Evolutionary conservation across 2,888 invertebrate species (phyloP).

Genomic region (Alloscopus bannaensis): DNA sequence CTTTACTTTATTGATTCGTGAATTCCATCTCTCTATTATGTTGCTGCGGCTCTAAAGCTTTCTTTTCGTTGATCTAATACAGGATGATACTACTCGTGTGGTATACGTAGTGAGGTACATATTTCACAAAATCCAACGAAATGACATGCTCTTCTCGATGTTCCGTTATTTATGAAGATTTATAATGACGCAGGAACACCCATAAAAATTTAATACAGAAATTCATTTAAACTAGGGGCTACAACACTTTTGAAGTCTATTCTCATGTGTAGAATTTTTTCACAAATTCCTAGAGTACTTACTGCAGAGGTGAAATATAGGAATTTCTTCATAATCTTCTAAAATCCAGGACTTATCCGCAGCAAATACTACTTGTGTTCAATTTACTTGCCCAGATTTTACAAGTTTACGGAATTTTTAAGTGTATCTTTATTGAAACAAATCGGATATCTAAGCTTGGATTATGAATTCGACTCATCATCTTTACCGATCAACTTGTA

Average conservation of each 20-base stretch:
- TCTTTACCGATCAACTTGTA: too few species aligned
- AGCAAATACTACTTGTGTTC: too few species aligned
- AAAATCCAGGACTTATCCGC: too few species aligned
- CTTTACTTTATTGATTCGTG: conserved; percentile 50
- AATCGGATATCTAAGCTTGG: too few species aligned
- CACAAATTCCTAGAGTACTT: background rate
- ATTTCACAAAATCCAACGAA: conserved; percentile 50
- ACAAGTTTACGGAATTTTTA: too few species aligned
- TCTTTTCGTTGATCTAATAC: background rate
- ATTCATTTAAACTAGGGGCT: conserved; percentile 51
- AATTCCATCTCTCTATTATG: conserved; percentile 5
- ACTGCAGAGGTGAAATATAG: background rate
- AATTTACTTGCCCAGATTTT: too few species aligned
- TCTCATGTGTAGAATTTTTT: background rate
- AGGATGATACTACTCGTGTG: background rate
- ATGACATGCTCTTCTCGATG: conserved; percentile 52
- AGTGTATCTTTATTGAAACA: too few species aligned
- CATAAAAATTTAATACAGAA: conserved; percentile 59
- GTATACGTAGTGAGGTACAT: conserved; percentile 11
- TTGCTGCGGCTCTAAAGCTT: background rate
- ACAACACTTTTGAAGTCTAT: conserved; percentile 1
- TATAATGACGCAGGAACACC: conserved; percentile 52
- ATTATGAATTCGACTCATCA: too few species aligned
- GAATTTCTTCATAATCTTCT: conserved; percentile 24
- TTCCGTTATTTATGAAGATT: conserved; percentile 60